Conservation (phyloP, 1,140 invertebrate species). For the Euglossa dilemma region DNA sequence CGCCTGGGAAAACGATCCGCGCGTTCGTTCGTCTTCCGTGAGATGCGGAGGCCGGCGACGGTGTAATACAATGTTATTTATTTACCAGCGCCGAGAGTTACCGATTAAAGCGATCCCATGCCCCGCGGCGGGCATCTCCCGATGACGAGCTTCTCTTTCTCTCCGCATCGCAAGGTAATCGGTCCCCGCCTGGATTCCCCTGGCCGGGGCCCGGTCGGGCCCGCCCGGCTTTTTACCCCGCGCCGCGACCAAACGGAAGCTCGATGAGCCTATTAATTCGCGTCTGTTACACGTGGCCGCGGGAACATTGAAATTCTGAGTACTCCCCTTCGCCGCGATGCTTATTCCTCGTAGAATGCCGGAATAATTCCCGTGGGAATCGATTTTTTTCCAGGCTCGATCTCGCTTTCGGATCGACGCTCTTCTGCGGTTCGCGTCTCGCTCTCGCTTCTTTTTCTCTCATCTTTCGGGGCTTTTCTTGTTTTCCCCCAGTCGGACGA, state of each 20-base stretch:
- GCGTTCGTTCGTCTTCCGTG: constrained; percentile 61
- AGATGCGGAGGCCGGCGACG: constrained; percentile 50
- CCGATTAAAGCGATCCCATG: constrained; percentile 53
- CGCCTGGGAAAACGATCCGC: constrained; percentile 65
- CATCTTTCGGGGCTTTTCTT: no score
- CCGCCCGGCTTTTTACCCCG: constrained; percentile 1
- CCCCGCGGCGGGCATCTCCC: background rate
- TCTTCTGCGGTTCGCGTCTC: no score
- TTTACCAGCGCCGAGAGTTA: constrained; percentile 39
- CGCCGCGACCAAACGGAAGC: constrained; percentile 17
- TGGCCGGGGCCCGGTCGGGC: no score
- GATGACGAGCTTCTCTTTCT: constrained; percentile 12
- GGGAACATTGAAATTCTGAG: background rate
- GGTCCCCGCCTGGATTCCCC: background rate
- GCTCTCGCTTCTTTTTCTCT: no score
- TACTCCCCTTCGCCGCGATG: background rate
- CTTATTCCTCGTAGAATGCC: background rate
- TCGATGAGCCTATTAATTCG: constrained; percentile 34
- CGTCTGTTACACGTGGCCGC: background rate
- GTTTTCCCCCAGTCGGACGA: no score
- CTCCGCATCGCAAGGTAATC: background rate
- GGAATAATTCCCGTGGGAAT: background rate
- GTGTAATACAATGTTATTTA: constrained; percentile 57
- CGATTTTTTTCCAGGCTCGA: no score
- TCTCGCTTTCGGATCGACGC: no score